A percentile compares a stretch with the other conserved stretches of the same genome.
phyloP scores from a whole-genome alignment of 2,797 vertebrate species.

The Poecilia picta region DNA sequence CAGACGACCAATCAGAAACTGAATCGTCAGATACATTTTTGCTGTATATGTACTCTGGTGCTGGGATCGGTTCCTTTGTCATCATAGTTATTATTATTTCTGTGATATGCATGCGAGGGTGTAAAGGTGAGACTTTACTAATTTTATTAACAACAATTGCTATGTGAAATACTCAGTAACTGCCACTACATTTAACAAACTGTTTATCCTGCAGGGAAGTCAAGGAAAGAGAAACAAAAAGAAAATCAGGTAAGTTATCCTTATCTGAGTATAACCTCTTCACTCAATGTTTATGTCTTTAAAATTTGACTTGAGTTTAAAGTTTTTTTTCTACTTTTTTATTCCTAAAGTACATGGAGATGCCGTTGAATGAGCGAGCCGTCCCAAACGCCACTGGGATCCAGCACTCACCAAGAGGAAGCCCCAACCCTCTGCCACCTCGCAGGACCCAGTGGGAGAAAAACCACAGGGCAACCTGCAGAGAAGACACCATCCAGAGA shows the following conservation, averaged over 20 bases:
- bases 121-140: slow-evolving; percentile 51
- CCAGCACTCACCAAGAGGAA: slow-evolving; percentile 30
- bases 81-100: slow-evolving; percentile 52
- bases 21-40: fast-evolving
- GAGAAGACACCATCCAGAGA: neutral
- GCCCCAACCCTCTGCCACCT: neutral
- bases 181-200: neutral
- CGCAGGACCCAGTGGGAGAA: slow-evolving; percentile 26
- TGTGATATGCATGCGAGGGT: slow-evolving; percentile 33
- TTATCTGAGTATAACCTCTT: neutral
- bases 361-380: slow-evolving; percentile 34
- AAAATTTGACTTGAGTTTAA: neutral
- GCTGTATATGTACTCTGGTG: slow-evolving; percentile 38
- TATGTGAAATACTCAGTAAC: neutral
- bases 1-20: fast-evolving
- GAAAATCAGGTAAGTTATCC: slow-evolving; percentile 51
- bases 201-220: slow-evolving; percentile 40
- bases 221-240: slow-evolving; percentile 11
- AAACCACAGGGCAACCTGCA: neutral
- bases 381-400: neutral
- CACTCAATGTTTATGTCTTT: neutral
- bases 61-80: slow-evolving; percentile 48
- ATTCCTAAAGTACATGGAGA: slow-evolving; percentile 46
- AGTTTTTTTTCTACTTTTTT: neutral
- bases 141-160: neutral